Evolutionary conservation across 1,140 invertebrate species (phyloP).

Genomic region (Physella acuta): DNA sequence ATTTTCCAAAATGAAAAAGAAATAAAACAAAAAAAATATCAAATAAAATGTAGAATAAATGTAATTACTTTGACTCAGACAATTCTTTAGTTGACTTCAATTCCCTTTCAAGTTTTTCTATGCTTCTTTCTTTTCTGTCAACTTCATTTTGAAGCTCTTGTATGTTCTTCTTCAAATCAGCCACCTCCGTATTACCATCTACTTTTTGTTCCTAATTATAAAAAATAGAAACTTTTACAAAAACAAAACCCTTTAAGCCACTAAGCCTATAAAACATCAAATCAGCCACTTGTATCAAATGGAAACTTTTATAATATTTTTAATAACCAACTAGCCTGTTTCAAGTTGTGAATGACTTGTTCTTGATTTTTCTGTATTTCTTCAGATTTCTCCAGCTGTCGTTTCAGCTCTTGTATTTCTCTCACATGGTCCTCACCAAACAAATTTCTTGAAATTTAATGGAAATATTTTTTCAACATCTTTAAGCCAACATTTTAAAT

Average conservation of each 20-base stretch:
- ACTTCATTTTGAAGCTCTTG: conserved; percentile 49
- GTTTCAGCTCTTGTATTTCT: conserved; percentile 42
- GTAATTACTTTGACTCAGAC: conserved; percentile 34
- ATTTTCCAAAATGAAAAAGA: no score
- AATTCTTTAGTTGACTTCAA: conserved; percentile 38
- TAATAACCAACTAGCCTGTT: conserved; percentile 40
- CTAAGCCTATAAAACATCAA: no score
- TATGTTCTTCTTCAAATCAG: conserved; percentile 45
- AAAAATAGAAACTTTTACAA: no score
- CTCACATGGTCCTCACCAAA: no score
- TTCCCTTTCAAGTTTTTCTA: conserved; percentile 45
- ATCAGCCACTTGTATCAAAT: no score
- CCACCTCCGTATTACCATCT: conserved; percentile 47
- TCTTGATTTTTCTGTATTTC: conserved; percentile 43
- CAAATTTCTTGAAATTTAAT: no score
- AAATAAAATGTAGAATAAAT: no score
- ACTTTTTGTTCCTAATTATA: conserved; percentile 45
- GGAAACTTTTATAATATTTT: no score
- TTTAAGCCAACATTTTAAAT: no score
- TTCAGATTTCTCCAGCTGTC: conserved; percentile 39
- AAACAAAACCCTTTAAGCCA: no score
- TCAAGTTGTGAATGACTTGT: conserved; percentile 36
- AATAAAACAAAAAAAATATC: no score
- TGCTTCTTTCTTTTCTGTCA: conserved; percentile 46
- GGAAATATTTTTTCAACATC: no score